Conservation (phyloP, 2,797 vertebrate genomes). For the Botia almorhae region DNA sequence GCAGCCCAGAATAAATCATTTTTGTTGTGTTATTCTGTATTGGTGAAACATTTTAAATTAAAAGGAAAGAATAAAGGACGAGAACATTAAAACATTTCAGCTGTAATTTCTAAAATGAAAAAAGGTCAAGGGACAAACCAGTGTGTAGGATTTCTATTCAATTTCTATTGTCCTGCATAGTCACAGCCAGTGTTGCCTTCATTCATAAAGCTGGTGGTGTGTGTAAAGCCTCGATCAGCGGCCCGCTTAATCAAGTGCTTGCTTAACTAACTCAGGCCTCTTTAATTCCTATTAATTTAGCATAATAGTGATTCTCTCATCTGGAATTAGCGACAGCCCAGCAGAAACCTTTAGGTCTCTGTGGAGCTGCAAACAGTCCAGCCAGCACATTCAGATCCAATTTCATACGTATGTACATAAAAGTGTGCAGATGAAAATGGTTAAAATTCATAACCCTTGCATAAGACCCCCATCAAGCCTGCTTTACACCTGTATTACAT, state of each 20-base stretch:
- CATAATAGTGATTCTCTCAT: constrained; percentile 80
- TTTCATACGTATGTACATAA: constrained; percentile 81
- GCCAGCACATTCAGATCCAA: constrained; percentile 78
- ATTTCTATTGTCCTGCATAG: constrained; percentile 36
- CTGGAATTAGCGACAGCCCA: constrained; percentile 79
- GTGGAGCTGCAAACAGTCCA: constrained; percentile 75
- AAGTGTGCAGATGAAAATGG: constrained; percentile 82
- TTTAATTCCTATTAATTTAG: constrained; percentile 86
- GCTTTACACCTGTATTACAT: constrained; percentile 86
- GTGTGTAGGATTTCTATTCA: constrained; percentile 1
- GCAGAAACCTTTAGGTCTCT: constrained; percentile 76
- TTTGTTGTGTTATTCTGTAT: too few species aligned
- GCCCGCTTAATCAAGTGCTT: constrained; percentile 84
- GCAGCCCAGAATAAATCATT: too few species aligned
- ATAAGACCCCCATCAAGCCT: constrained; percentile 85
- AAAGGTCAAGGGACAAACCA: neutral
- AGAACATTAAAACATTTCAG: neutral
- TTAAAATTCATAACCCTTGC: constrained; percentile 85
- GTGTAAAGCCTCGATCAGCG: constrained; percentile 64
- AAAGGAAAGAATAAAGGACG: neutral
- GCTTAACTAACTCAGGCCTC: constrained; percentile 82
- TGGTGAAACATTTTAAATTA: too few species aligned
- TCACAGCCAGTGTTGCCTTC: constrained; percentile 21
- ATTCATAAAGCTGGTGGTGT: constrained; percentile 39
- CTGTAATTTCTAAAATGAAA: neutral